Conservation (phyloP, 2,113 vertebrate species). For the Emydocephalus ijimae region DNA sequence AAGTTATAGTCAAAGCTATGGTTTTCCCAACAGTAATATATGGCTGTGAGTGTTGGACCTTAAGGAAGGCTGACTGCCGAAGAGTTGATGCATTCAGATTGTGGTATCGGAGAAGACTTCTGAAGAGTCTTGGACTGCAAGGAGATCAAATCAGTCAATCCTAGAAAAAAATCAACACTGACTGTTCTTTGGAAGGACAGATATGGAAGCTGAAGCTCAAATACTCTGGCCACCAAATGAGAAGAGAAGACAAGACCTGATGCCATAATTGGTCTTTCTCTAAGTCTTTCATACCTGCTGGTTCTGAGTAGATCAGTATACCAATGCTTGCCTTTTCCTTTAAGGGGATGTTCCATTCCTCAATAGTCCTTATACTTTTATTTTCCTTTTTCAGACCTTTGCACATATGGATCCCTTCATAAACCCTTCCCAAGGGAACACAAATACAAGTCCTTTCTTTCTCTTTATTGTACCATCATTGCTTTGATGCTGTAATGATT, state of each 20-base stretch:
- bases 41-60: neutral
- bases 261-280: neutral
- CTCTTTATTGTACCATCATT: neutral
- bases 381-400: neutral
- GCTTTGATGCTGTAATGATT: neutral
- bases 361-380: neutral
- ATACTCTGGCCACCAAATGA: neutral
- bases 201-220: neutral
- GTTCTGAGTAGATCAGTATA: neutral
- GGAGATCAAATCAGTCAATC: neutral
- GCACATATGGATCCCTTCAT: neutral
- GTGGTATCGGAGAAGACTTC: neutral
- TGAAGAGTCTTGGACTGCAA: neutral
- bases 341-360: neutral
- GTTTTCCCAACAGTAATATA: neutral
- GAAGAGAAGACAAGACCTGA: neutral
- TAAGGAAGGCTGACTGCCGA: neutral
- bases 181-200: neutral
- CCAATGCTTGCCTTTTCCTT: neutral
- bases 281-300: neutral
- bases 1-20: neutral
- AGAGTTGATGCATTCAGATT: neutral
- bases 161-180: neutral
- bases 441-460: neutral
- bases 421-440: neutral